Evolutionary conservation across 1,140 invertebrate species (phyloP), one percentile per base, ranked within the genome.

Genomic region (Drosophila dunni): DNA sequence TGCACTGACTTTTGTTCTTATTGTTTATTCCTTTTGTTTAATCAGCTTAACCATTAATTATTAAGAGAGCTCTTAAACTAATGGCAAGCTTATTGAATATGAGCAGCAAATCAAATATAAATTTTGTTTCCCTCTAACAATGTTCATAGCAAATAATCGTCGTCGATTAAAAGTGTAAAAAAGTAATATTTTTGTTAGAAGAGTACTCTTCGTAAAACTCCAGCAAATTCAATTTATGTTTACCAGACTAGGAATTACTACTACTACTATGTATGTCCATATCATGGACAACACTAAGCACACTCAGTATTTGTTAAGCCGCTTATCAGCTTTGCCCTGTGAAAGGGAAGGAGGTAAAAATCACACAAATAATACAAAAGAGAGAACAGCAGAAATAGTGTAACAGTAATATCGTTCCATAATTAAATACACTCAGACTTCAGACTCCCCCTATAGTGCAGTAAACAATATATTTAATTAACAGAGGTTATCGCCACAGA

Each of bases 311-410:
- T 63, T 46, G 76, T 54, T 81, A 88, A 88, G 74, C 84, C 60
- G 80, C 84, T 88, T 88, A 88, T 89, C 84, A 70, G 84, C 84
- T 88, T 89, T 90, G 66, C 42, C 38, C 36, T 13, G 40, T 33
- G 29, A 13, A n/a, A 1, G 13, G 33, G 53, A 13, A 8, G 63
- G 51, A 38, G 0, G 36, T 38, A 8, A 8, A 38, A 38, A 38
- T 9, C 36, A 10, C 15, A 15, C 45, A 60, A 48, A 73, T 73
- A 67, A 61, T 61, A 20, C 20, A 51, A 60, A 33, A n/a, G 58
- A 24, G n/a, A n/a, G 13, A 60, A 34, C 5, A 33, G 24, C 40
- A 15, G 29, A 13, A 61, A 46, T 61, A 17, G 13, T 34, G 36
- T 65, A 24, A 57, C 11, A 15, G 24, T 36, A 42, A 29, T 29